Base-by-base conservation (phyloP, 1,140 invertebrate genomes). In the Scaptodrosophila lebanonensis region DNA sequence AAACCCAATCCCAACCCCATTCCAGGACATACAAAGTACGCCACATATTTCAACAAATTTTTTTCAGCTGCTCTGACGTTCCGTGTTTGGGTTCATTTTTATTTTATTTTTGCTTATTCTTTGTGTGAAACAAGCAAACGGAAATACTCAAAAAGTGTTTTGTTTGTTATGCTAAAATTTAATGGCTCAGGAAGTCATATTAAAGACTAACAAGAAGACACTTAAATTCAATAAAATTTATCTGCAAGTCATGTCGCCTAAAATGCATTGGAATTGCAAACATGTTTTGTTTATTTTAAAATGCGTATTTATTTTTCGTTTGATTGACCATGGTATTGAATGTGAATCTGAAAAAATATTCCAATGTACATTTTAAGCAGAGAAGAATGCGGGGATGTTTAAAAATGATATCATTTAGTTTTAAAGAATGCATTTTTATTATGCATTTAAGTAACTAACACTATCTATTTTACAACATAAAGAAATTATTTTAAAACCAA, bases 151-250 rank as follows among this genome's bases (percentile, higher is more conserved):
- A 72, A 69, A 82, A 82, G 66, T 82, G 82, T 82, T 82, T 82
- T 50, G 75, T 70, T 82, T 82, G 75, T 75, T 82, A 82, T 82
- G 75, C 70, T 82, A 70, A 75, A 82, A 82, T 82, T 82, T 82
- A 82, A 82, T 73, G 66, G 66, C 58, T 57, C 51, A 58, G 75
- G 75, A 82, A 82, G 75, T 83, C 70, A 54, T 67, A 66, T 83
- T 82, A 76, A 82, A 82, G 75, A 61, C 58, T 33, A 49, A 39
- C 29, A 27, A 25, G 15, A 52, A 49, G 20, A 48, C n/a, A 61
- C 29, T 65, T 43, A 47, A 35, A 29, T 29, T 39, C 42, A 39
- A 20, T 18, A 25, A 33, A 38, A 43, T 51, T 18, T 20, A 27
- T 13, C 12, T 7, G 15, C 15, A 9, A 15, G 12, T 17, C 8